phyloP scores from a whole-genome alignment of 2,797 vertebrate genomes.

The Gouania willdenowi region DNA sequence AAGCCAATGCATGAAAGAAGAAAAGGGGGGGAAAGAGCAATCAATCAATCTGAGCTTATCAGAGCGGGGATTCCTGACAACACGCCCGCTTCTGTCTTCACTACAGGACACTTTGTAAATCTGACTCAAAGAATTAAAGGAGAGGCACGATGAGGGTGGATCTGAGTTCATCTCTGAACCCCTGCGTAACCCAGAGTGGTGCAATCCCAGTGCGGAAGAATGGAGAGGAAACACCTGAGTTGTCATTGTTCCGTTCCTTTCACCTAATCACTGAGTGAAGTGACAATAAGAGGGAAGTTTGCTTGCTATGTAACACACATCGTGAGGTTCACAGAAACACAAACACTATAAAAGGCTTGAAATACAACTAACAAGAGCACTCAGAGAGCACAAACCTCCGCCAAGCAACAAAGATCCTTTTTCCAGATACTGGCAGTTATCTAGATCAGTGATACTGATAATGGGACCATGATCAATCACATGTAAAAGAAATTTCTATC shows the following conservation, averaged over 20 bases:
- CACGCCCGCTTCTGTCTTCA: constrained; percentile 8
- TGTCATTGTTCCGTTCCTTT: constrained; percentile 16
- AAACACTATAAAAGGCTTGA: constrained; percentile 13
- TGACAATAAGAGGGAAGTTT: constrained; percentile 39
- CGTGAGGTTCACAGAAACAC: constrained; percentile 36
- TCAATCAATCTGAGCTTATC: constrained; percentile 26
- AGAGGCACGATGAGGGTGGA: constrained; percentile 35
- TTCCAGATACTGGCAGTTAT: too few species aligned
- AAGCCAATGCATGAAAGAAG: constrained; percentile 64
- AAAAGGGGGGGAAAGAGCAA: constrained; percentile 50
- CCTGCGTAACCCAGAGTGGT: constrained; percentile 4
- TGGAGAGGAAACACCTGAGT: constrained; percentile 8
- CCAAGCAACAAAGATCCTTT: too few species aligned
- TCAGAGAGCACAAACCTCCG: too few species aligned
- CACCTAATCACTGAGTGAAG: constrained; percentile 16
- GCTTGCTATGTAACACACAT: constrained; percentile 28
- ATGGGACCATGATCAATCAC: too few species aligned
- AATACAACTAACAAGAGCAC: too few species aligned
- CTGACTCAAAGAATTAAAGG: constrained; percentile 30
- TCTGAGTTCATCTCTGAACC: constrained; percentile 33
- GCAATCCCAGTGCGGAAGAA: constrained; percentile 1
- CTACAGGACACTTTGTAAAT: constrained; percentile 36
- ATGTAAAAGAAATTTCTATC: too few species aligned
- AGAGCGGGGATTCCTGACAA: constrained; percentile 32
- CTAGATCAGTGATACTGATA: too few species aligned